Evolutionary conservation across 1,140 invertebrate species (phyloP), one percentile per base, ranked within the genome.

Genomic region (Cylas formicarius): DNA sequence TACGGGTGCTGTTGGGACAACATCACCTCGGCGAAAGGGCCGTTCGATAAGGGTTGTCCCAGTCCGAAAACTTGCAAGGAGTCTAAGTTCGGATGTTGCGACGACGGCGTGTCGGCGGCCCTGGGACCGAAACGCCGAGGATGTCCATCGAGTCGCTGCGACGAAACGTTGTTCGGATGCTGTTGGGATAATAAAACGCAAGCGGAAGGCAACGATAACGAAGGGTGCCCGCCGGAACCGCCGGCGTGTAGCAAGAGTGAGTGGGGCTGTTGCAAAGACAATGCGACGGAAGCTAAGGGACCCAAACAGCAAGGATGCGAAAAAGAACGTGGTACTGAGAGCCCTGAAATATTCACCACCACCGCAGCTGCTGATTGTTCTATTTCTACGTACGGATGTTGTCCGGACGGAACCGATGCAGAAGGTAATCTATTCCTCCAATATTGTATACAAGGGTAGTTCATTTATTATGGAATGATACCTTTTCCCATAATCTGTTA

Each of bases 1-100:
- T 94, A 84, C 61, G 91, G 91, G 9, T 97, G 93, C 61, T 97
- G 94, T 67, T 82, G 81, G 11, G 92, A 97, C 65, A 82, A 80
- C 11, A 76, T 80, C 45, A 90, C 87, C 4, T 57, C 76, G 4
- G 90, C 92, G 17, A 66, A 74, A 56, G 94, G 93, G 57, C 86
- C 89, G 18, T 94, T 92, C 53, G 77, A 81, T 44, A 75, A 84
- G 73, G 90, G 83, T 11, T 90, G 86, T 60, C 74, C 76, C 0
- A 77, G 69, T 45, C 75, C 77, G 0, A 72, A 80, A 48, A 90
- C 85, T 0, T 90, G 86, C 50, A 72, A 76, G 50, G 90, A 91
- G 29, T 83, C 89, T 0, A 75, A 82, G 56, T 85, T 76, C 58
- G 89, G 90, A 3, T 97, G 93, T 67, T 97, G 94, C 63, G 71